Conservation (phyloP, 2,113 vertebrate genomes). For the Casuarius casuarius region DNA sequence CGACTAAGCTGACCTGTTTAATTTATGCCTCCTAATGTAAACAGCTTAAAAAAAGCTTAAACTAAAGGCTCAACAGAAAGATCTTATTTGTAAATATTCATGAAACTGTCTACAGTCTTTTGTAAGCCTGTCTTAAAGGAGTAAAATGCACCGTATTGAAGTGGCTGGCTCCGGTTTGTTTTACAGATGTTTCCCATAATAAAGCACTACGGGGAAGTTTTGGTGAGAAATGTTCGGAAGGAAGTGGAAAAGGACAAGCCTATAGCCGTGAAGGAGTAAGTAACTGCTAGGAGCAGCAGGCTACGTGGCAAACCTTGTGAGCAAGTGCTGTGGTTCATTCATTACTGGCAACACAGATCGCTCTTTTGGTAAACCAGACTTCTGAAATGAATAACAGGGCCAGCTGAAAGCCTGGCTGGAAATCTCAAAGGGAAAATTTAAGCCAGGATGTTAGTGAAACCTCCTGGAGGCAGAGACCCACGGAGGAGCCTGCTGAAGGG, state of each 20-base stretch:
- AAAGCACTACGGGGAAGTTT: constrained; percentile 73
- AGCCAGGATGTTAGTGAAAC: background rate
- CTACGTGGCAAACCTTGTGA: background rate
- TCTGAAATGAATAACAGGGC: background rate
- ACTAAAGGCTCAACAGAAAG: background rate
- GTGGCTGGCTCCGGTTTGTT: background rate
- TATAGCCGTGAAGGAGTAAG: constrained; percentile 82
- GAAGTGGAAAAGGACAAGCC: constrained; percentile 26
- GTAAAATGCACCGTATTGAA: background rate
- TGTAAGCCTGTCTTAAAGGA: background rate
- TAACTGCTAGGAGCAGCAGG: background rate
- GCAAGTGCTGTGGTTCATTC: background rate
- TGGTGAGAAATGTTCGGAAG: constrained; percentile 74
- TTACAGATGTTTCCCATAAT: constrained; percentile 86
- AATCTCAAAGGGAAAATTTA: background rate
- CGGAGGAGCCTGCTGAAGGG: background rate
- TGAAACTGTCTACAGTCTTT: background rate
- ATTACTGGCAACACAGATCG: background rate
- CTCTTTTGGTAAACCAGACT: background rate
- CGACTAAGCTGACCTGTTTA: background rate
- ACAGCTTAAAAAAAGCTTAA: background rate
- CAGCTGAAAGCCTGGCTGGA: background rate
- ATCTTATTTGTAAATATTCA: constrained; percentile 12
- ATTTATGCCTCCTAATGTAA: background rate
- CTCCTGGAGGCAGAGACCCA: background rate